Evolutionary conservation across 53 echinoderm and acorn worm species (phyloP).

Genomic region (Henricia sp.): DNA sequence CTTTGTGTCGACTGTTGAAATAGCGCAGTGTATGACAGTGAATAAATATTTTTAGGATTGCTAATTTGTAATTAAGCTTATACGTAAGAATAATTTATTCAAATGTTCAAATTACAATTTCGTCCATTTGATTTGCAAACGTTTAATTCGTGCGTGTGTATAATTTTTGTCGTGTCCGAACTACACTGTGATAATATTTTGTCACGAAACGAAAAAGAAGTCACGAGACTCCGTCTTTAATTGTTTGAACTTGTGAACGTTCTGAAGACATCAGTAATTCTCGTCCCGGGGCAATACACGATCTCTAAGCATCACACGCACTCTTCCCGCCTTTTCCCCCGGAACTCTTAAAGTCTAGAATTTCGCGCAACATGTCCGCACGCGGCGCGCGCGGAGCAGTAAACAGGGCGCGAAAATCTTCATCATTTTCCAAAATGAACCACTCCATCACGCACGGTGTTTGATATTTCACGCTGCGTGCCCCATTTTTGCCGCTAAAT

Average conservation of each 20-base stretch:
- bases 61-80: too few species aligned
- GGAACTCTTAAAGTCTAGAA: not conserved
- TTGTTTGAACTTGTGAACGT: constrained; percentile 3
- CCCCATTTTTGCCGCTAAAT: not conserved
- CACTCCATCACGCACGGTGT: not conserved
- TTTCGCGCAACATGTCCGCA: not conserved
- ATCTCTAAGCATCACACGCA: not conserved
- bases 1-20: too few species aligned
- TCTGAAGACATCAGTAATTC: not conserved
- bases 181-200: too few species aligned
- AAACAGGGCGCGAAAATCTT: not conserved
- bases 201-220: too few species aligned
- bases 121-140: too few species aligned
- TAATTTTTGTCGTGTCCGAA: too few species aligned
- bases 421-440: not conserved
- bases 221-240: too few species aligned
- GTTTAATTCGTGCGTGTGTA: not conserved
- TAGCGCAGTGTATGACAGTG: too few species aligned
- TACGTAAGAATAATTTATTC: too few species aligned
- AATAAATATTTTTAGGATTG: too few species aligned
- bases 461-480: too few species aligned
- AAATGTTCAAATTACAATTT: too few species aligned
- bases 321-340: not conserved
- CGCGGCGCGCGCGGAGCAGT: not conserved
- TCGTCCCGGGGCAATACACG: constrained; percentile 11